Base-by-base conservation (phyloP, 2,113 vertebrate genomes). In the Paraplagusia blochii region DNA sequence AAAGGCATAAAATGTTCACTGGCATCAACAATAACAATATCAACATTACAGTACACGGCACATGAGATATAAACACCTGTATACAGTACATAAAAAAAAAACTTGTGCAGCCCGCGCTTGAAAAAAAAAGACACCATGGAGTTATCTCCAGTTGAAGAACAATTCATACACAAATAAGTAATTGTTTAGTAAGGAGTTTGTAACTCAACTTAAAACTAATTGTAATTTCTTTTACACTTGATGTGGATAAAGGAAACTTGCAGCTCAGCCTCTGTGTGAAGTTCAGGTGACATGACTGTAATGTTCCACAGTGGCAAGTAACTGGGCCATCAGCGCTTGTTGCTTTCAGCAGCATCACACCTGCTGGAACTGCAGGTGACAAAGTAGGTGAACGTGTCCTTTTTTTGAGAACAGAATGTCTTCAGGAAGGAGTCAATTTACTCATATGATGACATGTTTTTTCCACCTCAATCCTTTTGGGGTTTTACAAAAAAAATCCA, bases 361-460 rank as follows among this genome's bases (percentile, higher is more conserved):
- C 85, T 84, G 84, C 81, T 76, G 60, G 29, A 72, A 16, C 75
- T 81, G 72, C 76, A 44, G 67, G 54, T 58, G 64, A 57, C 51
- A 61, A 82, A 78, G 71, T 77, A 84, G 80, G 79, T 63, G 58
- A 84, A 56, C 11, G 15, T 69, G 79, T 76, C 62, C 74, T 50
- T 62, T 83, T 56, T 46, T 36, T 67, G 46, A 71, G 72, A 71
- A 85, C 70, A 75, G 8, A 2, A 9, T 38, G 74, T 79, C 60
- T 72, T 64, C 55, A 55, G 48, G 50, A 35, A 46, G 47, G 63
- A 63, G 42, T 40, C 18, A 53, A 44, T 66, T 71, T 59, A 58
- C 53, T 68, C 44, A 66, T 18, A 60, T 56, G 44, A 57, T 48
- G 44, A 63, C 16, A 52, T 29, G 18, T 9, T 14, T n/a, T 9